Percentiles rank a stretch among this genome's conserved stretches.
Evolutionary conservation across 1,140 invertebrate species (phyloP).

Genomic region (Ceratosolen fusciceps): DNA sequence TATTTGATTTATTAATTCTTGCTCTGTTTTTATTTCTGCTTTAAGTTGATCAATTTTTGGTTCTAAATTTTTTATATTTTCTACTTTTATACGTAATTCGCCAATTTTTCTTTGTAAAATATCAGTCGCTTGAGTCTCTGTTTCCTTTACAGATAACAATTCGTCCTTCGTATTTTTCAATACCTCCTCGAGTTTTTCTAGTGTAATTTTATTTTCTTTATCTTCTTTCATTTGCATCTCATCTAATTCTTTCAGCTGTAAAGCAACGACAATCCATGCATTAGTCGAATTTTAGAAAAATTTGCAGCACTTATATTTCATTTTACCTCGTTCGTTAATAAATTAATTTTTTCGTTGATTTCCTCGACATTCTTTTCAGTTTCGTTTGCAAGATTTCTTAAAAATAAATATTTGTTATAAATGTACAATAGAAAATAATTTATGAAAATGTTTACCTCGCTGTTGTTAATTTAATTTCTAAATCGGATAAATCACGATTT

Average conservation of each 20-base stretch:
- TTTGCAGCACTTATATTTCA: neutral
- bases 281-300: neutral
- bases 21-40: constrained; percentile 28
- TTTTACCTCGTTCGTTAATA: constrained; percentile 33
- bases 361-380: constrained; percentile 11
- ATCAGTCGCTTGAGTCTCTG: constrained; percentile 24
- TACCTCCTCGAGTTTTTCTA: constrained; percentile 22
- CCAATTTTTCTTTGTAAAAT: constrained; percentile 30
- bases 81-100: constrained; percentile 20
- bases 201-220: constrained; percentile 9
- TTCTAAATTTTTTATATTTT: constrained; percentile 14
- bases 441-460: constrained; percentile 13
- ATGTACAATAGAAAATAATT: constrained; percentile 4
- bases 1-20: constrained; percentile 18
- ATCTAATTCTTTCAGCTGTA: constrained; percentile 26
- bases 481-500: constrained; percentile 5
- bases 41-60: neutral
- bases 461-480: constrained; percentile 11
- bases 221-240: constrained; percentile 6
- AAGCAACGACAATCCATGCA: neutral
- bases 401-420: constrained; percentile 3
- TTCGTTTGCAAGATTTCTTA: constrained; percentile 11
- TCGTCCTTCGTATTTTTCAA: constrained; percentile 23
- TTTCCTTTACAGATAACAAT: constrained; percentile 29
- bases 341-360: constrained; percentile 12